phyloP scores from a whole-genome alignment of 2,888 invertebrate species.

The Osmoderma eremita region DNA sequence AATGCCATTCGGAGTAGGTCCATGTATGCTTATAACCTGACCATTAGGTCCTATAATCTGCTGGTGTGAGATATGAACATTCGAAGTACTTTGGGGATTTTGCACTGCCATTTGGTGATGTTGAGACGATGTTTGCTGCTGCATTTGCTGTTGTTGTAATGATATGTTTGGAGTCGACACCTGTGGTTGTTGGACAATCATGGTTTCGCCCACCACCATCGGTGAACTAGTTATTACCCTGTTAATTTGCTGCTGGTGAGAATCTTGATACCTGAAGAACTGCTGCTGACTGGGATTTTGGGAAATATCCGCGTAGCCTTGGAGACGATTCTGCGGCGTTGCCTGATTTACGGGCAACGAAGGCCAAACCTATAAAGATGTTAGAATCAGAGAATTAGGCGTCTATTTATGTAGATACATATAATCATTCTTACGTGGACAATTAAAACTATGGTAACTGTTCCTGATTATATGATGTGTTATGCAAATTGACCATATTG shows the following conservation, averaged over 20 bases:
- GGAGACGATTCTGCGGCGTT: slow-evolving; percentile 48
- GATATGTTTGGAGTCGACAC: slow-evolving; percentile 52
- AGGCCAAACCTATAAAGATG: slow-evolving; percentile 54
- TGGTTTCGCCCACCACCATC: slow-evolving; percentile 54
- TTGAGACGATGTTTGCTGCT: slow-evolving; percentile 46
- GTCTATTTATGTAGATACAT: no score
- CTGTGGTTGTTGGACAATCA: slow-evolving; percentile 59
- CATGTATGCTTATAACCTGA: slow-evolving; percentile 70
- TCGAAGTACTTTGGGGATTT: slow-evolving; percentile 45
- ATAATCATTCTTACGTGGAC: no score
- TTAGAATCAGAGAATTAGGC: not conserved
- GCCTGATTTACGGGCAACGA: slow-evolving; percentile 52
- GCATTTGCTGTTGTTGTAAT: slow-evolving; percentile 48
- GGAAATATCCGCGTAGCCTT: slow-evolving; percentile 55
- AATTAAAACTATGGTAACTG: no score
- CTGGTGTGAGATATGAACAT: slow-evolving; percentile 55
- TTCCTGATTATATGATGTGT: no score
- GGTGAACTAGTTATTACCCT: slow-evolving; percentile 55
- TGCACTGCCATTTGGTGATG: slow-evolving; percentile 47
- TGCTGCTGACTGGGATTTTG: slow-evolving; percentile 58
- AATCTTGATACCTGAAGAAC: slow-evolving; percentile 59
- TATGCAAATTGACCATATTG: no score
- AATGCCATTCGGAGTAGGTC: slow-evolving; percentile 51
- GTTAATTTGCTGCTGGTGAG: slow-evolving; percentile 49
- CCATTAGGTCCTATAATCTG: slow-evolving; percentile 69